A percentile compares a stretch with the other conserved stretches of the same genome.
phyloP scores from a whole-genome alignment of 2,113 vertebrate species.

The Cynocephalus volans region DNA sequence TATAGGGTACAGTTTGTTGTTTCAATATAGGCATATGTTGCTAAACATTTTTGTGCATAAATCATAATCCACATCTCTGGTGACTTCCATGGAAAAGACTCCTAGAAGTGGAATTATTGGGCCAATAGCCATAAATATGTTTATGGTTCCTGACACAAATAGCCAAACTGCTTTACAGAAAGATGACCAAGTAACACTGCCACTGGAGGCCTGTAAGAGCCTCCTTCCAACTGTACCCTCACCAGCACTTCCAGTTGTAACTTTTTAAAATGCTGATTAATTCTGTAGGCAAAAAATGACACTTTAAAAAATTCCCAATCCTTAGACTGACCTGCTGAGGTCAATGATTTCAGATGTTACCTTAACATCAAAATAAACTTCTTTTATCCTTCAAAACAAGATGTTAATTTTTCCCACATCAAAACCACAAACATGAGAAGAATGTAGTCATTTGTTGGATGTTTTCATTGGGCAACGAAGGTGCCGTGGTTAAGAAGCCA shows the following conservation, averaged over 20 bases:
- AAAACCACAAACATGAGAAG: constrained; percentile 58
- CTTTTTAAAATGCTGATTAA: not conserved
- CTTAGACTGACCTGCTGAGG: not conserved
- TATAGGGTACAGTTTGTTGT: too few relatives aligned
- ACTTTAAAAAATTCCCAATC: not conserved
- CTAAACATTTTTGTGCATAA: not conserved
- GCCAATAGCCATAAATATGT: not conserved
- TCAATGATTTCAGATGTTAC: constrained; percentile 18
- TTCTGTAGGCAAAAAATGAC: not conserved
- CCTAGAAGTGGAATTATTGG: not conserved
- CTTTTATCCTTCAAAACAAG: constrained; percentile 49
- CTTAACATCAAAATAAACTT: constrained; percentile 64
- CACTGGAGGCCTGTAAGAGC: not conserved
- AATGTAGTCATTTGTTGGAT: constrained; percentile 47
- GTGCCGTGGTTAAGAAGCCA: constrained; percentile 16
- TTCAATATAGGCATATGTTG: too few relatives aligned
- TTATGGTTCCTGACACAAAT: constrained; percentile 46
- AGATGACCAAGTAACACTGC: not conserved
- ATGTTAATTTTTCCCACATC: constrained; percentile 46
- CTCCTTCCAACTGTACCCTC: not conserved
- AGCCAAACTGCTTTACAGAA: constrained; percentile 23
- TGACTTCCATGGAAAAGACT: constrained; percentile 1
- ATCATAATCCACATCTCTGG: not conserved
- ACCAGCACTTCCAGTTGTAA: not conserved
- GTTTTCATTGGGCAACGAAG: constrained; percentile 49